These are phyloP conservation scores for Pelochelys cantorii DNA, from an alignment of 2,797 vertebrate species.

Conservation along the genomic window DNA sequence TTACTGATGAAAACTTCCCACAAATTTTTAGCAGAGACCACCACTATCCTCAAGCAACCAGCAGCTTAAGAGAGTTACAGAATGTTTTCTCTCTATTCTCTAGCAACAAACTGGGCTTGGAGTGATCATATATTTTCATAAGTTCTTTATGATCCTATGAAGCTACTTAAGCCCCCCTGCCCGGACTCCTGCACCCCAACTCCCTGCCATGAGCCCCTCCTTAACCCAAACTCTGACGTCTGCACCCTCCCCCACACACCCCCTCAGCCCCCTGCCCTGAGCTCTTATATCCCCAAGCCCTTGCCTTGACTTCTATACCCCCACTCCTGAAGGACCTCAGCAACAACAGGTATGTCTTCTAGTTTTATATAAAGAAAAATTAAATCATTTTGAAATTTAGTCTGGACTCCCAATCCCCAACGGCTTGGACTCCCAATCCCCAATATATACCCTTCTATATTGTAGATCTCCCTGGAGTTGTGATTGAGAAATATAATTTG, in stretches of 20 bases:
- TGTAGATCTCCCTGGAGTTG: neutral
- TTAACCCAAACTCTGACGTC: no score
- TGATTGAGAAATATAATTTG: neutral
- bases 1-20: neutral
- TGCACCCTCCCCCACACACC: no score
- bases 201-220: no score
- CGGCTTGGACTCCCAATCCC: fast-evolving
- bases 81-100: neutral
- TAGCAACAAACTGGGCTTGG: neutral
- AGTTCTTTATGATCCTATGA: no score
- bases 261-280: no score
- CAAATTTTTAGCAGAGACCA: neutral
- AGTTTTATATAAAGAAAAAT: neutral
- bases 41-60: neutral
- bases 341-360: fast-evolving
- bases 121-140: neutral
- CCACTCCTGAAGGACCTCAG: neutral
- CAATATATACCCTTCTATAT: neutral
- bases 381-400: neutral
- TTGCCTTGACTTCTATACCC: no score
- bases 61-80: neutral
- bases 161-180: no score
- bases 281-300: no score
- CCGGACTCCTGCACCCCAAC: no score
- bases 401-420: neutral